Base-by-base conservation (phyloP, 1,140 invertebrate species). In the Ganaspis sp. region DNA sequence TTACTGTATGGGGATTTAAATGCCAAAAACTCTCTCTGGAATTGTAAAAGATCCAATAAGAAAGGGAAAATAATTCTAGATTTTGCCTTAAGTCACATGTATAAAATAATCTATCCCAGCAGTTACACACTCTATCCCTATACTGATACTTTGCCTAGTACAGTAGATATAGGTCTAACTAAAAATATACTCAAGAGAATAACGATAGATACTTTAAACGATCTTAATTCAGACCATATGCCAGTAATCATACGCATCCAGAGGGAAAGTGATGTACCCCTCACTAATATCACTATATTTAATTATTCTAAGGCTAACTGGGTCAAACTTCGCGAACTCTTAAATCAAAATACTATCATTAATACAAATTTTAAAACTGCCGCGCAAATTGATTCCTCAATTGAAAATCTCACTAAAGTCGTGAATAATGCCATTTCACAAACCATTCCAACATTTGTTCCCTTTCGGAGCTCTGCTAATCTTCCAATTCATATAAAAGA, bases 1-100 rank as follows among this genome's bases (percentile, higher is more conserved):
- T 12, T 79, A 0, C 19, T 74, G 0, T 58, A 76, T 19, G 78
- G 49, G 6, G 78, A 79, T 40, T 19, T 76, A 1, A 79, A 42
- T 42, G 40, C 40, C 4, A 42, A 42, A 42, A 42, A 42, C 8
- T 5, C 40, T 2, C 12, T 4, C 11, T 53, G 49, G 49, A 53
- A 53, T 17, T 53, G 49, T 9, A 53, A 19, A 53, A n/a, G 3
- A 11, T 8, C 15, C 5, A 53, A 53, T 19, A 17, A n/a, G 1
- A 53, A 9, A 4, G 49, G 49, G 1, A 53, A 53, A 53, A 17
- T 9, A 8, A 17, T 53, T 1, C 9, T 53, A n/a, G 49, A 53
- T 53, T 53, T 3, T 53, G 49, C 49, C 15, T 3, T 53, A 1
- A 53, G 19, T 19, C 9, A 53, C 19, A 17, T 53, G 15, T 19